phyloP scores from a whole-genome alignment of 2,113 vertebrate species.

The Haemorhous mexicanus region DNA sequence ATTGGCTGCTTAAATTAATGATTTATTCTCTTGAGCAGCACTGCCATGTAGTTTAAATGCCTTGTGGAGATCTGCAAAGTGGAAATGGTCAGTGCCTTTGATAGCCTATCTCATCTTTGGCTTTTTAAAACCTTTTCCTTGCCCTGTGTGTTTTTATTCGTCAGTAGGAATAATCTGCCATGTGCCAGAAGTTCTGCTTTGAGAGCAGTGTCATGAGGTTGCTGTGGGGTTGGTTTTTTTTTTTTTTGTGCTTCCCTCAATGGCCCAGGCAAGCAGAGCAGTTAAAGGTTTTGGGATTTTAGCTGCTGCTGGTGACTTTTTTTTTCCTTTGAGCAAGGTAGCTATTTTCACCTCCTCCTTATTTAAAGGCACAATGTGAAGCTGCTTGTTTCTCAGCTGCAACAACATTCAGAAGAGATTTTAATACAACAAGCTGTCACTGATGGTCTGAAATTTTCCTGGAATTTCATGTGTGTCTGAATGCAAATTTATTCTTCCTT shows the following conservation, averaged over 20 bases:
- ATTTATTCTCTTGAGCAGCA: not conserved
- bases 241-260: not conserved
- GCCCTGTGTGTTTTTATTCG: not conserved
- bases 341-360: not conserved
- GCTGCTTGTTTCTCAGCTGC: not conserved
- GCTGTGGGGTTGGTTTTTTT: not conserved
- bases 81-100: not conserved
- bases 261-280: not conserved
- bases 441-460: slow-evolving; percentile 5
- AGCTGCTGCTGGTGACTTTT: not conserved
- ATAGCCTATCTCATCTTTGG: not conserved
- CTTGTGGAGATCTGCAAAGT: not conserved
- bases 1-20: not conserved
- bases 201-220: not conserved
- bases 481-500: not conserved
- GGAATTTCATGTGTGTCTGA: slow-evolving; percentile 23
- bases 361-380: not conserved
- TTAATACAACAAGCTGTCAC: not conserved
- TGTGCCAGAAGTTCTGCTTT: not conserved
- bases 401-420: not conserved
- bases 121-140: not conserved
- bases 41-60: not conserved
- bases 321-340: not conserved
- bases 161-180: not conserved
- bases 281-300: not conserved